Base-by-base conservation (phyloP, 2,888 invertebrate genomes). In the Timema cristinae region DNA sequence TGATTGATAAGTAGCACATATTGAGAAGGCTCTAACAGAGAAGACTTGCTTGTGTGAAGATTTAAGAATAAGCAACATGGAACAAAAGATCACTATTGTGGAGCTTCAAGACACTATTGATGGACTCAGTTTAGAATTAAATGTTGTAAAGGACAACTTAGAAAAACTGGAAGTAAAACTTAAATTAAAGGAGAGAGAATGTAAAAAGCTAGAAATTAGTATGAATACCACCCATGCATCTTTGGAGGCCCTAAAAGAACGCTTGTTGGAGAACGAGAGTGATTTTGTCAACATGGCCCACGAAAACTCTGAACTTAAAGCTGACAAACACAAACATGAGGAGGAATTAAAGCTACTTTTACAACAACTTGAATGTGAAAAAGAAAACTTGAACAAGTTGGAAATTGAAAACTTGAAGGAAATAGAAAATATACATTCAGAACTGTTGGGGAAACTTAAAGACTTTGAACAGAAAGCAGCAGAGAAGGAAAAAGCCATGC, bases 51-150 rank as follows among this genome's bases (percentile, higher is more conserved):
- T 32, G 4, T 32, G 67, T 47, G 73, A 75, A 67, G 72, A 74
- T 32, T 67, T 75, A 50, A 67, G 68, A 50, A 63, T 74, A 9
- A 68, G 68, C 11, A 71, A 75, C 54, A 49, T 74, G 48, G 75
- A 75, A 15, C 50, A 72, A 10, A 68, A 72, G 47, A n/a, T 74
- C 10, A 70, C 72, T 1, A 69, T 75, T 66, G 73, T 71, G 8
- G 73, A 73, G 7, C 56, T 73, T n/a, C 72, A 75, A n/a, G 74
- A 75, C 32, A 72, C 72, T 13, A 16, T 72, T 9, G 72, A 74
- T 66, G 54, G 66, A 11, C 47, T 74, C n/a, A 67, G 70, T 47
- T 48, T 72, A 16, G 74, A 74, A 50, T 13, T 66, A 11, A 71
- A 71, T 51, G 48, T 68, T 16, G 52, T 50, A 5, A 52, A 48